phyloP scores from a whole-genome alignment of 2,113 vertebrate genomes.

The Gavia stellata region DNA sequence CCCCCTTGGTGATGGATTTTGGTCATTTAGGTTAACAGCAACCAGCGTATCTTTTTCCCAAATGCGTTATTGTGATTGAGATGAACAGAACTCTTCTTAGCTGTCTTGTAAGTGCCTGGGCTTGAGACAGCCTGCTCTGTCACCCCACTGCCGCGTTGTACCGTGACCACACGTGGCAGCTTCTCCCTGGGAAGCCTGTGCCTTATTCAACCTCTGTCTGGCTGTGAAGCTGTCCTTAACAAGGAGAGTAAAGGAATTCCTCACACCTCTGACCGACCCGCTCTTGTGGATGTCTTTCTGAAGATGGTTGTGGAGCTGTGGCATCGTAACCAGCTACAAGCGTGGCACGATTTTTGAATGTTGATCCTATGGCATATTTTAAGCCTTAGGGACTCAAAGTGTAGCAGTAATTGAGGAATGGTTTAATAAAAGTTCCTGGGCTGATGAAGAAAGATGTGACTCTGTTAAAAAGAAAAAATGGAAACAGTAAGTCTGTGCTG shows the following conservation, averaged over 20 bases:
- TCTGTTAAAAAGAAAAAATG: neutral
- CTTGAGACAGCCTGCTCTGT: neutral
- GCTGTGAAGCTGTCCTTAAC: neutral
- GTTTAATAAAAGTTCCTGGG: neutral
- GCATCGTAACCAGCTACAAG: neutral
- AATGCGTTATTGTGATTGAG: neutral
- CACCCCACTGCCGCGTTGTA: rapidly evolving
- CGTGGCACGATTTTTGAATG: neutral
- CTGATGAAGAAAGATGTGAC: neutral
- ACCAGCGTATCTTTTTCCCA: neutral
- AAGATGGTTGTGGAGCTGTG: neutral
- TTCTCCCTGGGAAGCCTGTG: too few relatives aligned
- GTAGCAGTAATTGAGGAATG: neutral
- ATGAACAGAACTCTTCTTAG: neutral
- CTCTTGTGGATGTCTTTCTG: neutral
- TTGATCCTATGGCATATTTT: neutral
- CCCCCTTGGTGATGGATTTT: neutral
- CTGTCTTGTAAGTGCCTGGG: neutral
- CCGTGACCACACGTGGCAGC: too few relatives aligned
- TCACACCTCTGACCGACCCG: neutral
- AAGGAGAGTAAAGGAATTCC: neutral
- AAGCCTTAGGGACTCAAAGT: neutral
- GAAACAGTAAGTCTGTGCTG: neutral
- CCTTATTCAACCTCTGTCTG: neutral
- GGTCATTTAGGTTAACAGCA: neutral